Percentiles rank a stretch among this genome's conserved stretches.
Evolutionary conservation across 2,113 vertebrate species (phyloP).

Genomic region (Rattus rattus): DNA sequence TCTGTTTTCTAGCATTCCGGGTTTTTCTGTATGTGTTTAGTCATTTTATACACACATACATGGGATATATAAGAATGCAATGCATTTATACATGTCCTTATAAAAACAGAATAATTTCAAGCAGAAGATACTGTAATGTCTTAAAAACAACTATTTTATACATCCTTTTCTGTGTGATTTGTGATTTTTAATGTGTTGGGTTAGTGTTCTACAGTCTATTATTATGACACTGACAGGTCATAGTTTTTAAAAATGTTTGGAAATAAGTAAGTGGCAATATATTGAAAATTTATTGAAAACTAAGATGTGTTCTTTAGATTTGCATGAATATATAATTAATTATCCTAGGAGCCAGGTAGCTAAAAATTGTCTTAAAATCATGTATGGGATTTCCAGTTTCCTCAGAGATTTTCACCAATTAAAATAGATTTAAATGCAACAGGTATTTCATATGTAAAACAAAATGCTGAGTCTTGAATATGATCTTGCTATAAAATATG

Average conservation of each 20-base stretch:
- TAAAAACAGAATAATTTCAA: neutral
- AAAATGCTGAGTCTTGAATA: constrained; percentile 35
- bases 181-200: constrained; percentile 42
- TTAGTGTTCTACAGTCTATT: constrained; percentile 4
- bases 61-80: neutral
- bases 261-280: constrained; percentile 51
- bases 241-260: constrained; percentile 41
- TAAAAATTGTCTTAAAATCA: constrained; percentile 50
- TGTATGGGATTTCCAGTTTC: constrained; percentile 39
- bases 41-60: neutral
- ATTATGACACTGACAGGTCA: constrained; percentile 27
- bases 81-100: neutral
- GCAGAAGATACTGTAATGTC: constrained; percentile 17
- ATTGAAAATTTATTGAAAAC: constrained; percentile 50
- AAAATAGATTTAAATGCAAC: constrained; percentile 56
- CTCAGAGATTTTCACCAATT: constrained; percentile 59
- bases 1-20: neutral
- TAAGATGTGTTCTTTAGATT: constrained; percentile 39
- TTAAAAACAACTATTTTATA: neutral
- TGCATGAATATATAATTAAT: neutral
- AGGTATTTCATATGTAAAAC: constrained; percentile 49
- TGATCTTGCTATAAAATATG: constrained; percentile 45
- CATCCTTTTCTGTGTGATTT: neutral
- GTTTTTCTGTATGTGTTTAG: constrained; percentile 20
- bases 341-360: constrained; percentile 19